A percentile compares a stretch with the other conserved stretches of the same genome.
phyloP scores from a whole-genome alignment of 2,888 invertebrate species.

The Pristionchus arcanus region DNA sequence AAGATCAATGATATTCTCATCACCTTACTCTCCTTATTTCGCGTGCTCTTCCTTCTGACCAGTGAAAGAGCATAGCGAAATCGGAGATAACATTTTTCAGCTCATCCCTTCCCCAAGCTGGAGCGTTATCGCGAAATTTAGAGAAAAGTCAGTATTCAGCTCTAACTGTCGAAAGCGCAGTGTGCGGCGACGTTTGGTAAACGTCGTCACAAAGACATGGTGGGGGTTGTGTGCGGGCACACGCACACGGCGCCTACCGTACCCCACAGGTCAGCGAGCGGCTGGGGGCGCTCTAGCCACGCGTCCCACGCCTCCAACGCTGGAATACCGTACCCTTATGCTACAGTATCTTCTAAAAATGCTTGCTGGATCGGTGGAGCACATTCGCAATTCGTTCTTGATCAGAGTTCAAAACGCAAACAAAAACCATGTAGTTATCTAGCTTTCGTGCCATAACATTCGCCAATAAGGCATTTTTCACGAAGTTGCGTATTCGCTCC shows the following conservation, averaged over 20 bases:
- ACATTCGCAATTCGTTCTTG: not conserved
- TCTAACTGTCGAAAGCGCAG: not conserved
- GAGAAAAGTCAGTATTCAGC: not conserved
- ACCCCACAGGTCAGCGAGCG: slow-evolving; percentile 31
- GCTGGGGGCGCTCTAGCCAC: not conserved
- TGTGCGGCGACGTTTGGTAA: slow-evolving; percentile 40
- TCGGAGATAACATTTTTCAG: too few species aligned
- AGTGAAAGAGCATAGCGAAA: too few species aligned
- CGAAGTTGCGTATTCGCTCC: not conserved
- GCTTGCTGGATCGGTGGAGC: slow-evolving; percentile 27
- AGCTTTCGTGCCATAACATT: too few species aligned
- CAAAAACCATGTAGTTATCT: too few species aligned
- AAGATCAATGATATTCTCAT: not conserved
- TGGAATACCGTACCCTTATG: slow-evolving; percentile 23
- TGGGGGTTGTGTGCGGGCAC: not conserved
- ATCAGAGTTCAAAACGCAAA: not conserved
- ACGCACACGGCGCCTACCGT: slow-evolving; percentile 28
- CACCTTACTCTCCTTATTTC: not conserved
- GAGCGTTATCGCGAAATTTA: slow-evolving; percentile 4
- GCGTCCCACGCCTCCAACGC: slow-evolving; percentile 21
- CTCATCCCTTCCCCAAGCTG: slow-evolving; percentile 17
- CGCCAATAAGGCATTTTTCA: too few species aligned
- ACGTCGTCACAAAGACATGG: not conserved
- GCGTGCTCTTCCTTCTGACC: too few species aligned
- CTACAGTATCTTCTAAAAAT: not conserved